Evolutionary conservation across 35 echinoderm and acorn worm genomes (phyloP), one percentile per base, ranked within the genome.

Genomic region (Lytechinus variegatus): DNA sequence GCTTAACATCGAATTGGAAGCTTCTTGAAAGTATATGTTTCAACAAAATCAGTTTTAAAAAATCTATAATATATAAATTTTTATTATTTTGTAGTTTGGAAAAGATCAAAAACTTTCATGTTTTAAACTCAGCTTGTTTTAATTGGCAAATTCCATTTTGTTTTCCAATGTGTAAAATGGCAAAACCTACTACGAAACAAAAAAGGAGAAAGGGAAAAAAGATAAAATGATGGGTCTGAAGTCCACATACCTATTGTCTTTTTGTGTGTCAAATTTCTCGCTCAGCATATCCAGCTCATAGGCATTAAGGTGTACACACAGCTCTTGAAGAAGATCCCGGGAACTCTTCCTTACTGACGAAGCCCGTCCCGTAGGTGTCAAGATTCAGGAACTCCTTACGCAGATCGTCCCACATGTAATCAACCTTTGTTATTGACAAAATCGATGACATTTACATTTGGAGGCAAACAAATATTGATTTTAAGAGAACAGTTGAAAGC

Each of bases 401-500:
- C 6, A 99, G 95, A 88, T 99, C 98, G 94, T 99, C 96, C 98
- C 98, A 99, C 93, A 95, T 96, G 94, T 99, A 99, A 33, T 99
- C 98, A n/a, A 99, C 95, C 97, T 98, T 58, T 4, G 9, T 52
- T 89, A 52, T 5, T 13, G 53, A 95, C 60, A 33, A 79, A 94
- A 56, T n/a, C 5, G 27, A 91, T 10, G 52, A 24, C 10, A 91
- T 16, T 28, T 24, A 5, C 9, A 91, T 13, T 54, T 91, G 14
- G 89, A 27, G 10, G 53, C 33, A 44, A 44, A 44, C 33, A 54
- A 52, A 21, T 54, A 4, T 19, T 51, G 11, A 91, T 21, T 52
- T 52, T 91, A 13, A 44, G 33, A 44, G 2, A 0, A 44, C 2
- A 44, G 33, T 44, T 44, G 33, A 44, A 44, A 44, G 33, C 33